phyloP scores from a whole-genome alignment of 64 coral and sea anemone genomes.

The Anthopleura sola region DNA sequence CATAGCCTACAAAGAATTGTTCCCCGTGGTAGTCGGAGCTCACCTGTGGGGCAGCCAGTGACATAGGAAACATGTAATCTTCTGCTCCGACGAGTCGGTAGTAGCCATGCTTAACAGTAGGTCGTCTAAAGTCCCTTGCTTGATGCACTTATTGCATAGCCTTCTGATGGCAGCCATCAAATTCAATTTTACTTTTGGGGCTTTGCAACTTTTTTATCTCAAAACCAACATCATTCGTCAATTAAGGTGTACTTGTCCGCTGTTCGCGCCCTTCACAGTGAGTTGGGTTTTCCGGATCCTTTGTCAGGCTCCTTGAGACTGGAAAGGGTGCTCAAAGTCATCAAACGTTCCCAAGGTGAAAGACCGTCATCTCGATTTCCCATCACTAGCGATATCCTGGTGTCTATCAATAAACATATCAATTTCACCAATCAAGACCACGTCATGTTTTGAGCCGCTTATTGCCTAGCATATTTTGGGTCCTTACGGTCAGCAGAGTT shows the following conservation, averaged over 20 bases:
- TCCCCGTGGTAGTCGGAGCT: too few relatives aligned
- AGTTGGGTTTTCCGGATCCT: conserved; percentile 13
- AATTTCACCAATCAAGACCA: background rate
- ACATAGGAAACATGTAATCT: too few relatives aligned
- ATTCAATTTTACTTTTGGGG: conserved; percentile 30
- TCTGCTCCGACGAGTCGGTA: too few relatives aligned
- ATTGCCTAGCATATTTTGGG: too few relatives aligned
- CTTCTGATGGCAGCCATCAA: background rate
- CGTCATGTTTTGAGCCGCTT: conserved; percentile 36
- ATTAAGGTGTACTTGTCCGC: conserved; percentile 19
- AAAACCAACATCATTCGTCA: background rate
- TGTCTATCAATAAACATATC: background rate
- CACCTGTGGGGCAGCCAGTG: too few relatives aligned
- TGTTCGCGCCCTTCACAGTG: conserved; percentile 21
- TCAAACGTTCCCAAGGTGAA: background rate
- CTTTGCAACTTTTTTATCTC: conserved; percentile 8
- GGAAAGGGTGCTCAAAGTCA: background rate
- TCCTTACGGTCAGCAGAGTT: too few relatives aligned
- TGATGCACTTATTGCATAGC: conserved; percentile 33
- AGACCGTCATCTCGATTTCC: background rate
- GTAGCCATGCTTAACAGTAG: too few relatives aligned
- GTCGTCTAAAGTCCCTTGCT: too few relatives aligned
- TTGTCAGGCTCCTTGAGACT: background rate
- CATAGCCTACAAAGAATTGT: too few relatives aligned
- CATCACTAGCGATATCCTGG: background rate